Evolutionary conservation across 2,797 vertebrate genomes (phyloP), one percentile per base, ranked within the genome.

Genomic region (Spea hammondii): DNA sequence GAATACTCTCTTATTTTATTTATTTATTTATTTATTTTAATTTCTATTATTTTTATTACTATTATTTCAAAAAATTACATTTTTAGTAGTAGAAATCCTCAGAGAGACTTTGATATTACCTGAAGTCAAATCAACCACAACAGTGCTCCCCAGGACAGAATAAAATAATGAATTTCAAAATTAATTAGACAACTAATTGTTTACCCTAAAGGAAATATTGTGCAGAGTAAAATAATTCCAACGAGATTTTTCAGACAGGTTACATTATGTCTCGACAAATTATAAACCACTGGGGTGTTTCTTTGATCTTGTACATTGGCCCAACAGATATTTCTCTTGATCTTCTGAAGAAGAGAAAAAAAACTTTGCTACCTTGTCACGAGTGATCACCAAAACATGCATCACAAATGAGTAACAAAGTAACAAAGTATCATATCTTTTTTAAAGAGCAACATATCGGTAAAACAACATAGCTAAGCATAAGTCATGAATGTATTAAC

Each of bases 111-210:
- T 57, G 72, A 67, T 72, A 80, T 57, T 67, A 69, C 50, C 78
- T 53, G 5, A 17, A 70, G 78, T 70, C 78, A 80, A 76, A 75
- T 75, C 72, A 80, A 65, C 67, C 78, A 80, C 78, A 80, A 70
- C 67, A 17, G 57, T 10, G 60, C 59, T 70, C 78, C 67, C 72
- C 67, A 57, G 78, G 78, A 75, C 49, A 65, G 59, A 72, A 67
- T 8, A 54, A 66, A 72, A 64, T 80, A 80, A 80, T 80, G 79
- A 80, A 80, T 74, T n/a, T 72, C 68, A 80, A 80, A 80, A 80
- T 80, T 80, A 80, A 80, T 80, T 80, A 80, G 79, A 76, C 68
- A 76, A 76, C 79, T 81, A 76, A 76, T 81, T 76, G 79, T 81
- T 81, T 81, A 81, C 73, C 76, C 48, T 80, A 17, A 67, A 82